Conservation (phyloP, 2,888 invertebrate species). For the Stratiomys singularior region DNA sequence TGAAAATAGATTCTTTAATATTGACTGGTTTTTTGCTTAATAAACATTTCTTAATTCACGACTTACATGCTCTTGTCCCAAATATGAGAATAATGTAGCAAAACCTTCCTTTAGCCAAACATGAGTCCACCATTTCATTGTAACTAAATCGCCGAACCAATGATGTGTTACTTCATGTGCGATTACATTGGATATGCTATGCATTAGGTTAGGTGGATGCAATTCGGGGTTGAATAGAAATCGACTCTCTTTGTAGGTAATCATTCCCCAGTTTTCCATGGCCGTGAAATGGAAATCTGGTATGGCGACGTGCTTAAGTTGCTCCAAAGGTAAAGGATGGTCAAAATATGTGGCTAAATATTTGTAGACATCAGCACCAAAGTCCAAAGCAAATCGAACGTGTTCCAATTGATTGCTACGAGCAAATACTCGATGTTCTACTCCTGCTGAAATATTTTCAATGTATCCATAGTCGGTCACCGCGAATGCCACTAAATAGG, state of each 20-base stretch:
- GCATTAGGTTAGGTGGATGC: constrained; percentile 8
- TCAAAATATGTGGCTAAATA: constrained; percentile 35
- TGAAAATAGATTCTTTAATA: constrained; percentile 53
- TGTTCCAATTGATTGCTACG: constrained; percentile 66
- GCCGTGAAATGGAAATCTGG: constrained; percentile 78
- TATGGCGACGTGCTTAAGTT: constrained; percentile 67
- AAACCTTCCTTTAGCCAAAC: constrained; percentile 77
- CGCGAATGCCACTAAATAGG: constrained; percentile 79
- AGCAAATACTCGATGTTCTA: constrained; percentile 38
- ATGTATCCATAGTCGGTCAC: constrained; percentile 67
- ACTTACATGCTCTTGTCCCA: constrained; percentile 46
- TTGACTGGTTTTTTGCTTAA: no score
- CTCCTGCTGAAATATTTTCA: neutral
- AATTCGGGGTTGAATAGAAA: constrained; percentile 28
- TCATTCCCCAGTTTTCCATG: constrained; percentile 81
- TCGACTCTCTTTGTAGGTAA: constrained; percentile 69
- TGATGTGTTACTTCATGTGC: constrained; percentile 72
- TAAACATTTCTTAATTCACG: no score
- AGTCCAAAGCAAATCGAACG: constrained; percentile 68
- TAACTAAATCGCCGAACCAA: constrained; percentile 79
- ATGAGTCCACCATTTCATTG: constrained; percentile 73
- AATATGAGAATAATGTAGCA: constrained; percentile 67
- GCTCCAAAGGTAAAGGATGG: constrained; percentile 53
- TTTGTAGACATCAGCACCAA: constrained; percentile 20
- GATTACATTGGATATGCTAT: constrained; percentile 55